These are phyloP conservation scores for Tiliqua scincoides DNA, from an alignment of 2,113 vertebrate species.

Conservation along the genomic window DNA sequence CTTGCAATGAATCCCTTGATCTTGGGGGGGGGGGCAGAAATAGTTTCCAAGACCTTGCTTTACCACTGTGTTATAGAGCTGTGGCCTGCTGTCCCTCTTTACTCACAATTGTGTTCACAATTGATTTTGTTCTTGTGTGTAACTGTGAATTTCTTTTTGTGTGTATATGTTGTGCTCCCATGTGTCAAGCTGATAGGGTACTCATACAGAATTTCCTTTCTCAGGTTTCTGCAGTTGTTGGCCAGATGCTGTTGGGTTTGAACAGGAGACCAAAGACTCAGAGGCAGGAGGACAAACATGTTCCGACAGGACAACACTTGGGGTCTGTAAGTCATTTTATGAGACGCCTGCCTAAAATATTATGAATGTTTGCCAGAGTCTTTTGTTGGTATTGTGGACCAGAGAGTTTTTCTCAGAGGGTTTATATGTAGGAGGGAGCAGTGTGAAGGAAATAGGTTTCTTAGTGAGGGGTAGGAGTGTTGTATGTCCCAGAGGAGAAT, in stretches of 20 bases:
- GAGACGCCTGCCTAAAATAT: slow-evolving; percentile 38
- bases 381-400: slow-evolving; percentile 46
- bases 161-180: slow-evolving; percentile 37
- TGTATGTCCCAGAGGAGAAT: neutral
- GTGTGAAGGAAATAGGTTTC: neutral
- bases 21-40: accelerated
- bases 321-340: slow-evolving; percentile 54
- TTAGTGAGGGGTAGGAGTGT: neutral
- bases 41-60: slow-evolving; percentile 13
- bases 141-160: neutral
- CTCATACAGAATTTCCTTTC: slow-evolving; percentile 72
- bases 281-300: slow-evolving; percentile 55
- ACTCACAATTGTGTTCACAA: neutral
- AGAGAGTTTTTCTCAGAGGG: neutral
- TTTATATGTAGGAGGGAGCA: neutral
- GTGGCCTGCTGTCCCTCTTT: neutral
- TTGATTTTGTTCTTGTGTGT: neutral
- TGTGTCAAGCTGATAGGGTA: slow-evolving; percentile 52
- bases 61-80: neutral
- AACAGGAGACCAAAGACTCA: slow-evolving; percentile 59
- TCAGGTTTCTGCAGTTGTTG: slow-evolving; percentile 77
- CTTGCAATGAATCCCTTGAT: slow-evolving; percentile 6
- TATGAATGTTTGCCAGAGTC: slow-evolving; percentile 35
- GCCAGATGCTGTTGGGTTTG: slow-evolving; percentile 70
- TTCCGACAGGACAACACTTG: slow-evolving; percentile 66